A percentile compares a stretch with the other conserved stretches of the same genome.
These are phyloP conservation scores for Laothoe populi DNA, from an alignment of 2,888 invertebrate species.

Conservation along the genomic window DNA sequence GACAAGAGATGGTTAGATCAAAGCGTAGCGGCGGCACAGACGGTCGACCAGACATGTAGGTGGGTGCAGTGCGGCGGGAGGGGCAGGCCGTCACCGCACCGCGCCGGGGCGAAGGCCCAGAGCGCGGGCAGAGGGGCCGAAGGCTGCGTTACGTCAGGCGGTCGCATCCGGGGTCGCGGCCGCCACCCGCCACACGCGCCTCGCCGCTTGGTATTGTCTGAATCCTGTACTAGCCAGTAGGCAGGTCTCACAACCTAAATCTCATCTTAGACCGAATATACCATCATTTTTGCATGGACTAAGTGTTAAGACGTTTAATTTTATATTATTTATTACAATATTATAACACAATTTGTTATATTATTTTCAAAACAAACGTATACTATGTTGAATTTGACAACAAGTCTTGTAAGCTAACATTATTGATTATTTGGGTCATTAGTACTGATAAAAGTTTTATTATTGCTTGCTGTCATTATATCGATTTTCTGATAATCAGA, in stretches of 20 bases:
- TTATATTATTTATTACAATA: not conserved
- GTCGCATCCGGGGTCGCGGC: conserved; percentile 82
- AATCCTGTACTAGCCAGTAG: conserved; percentile 31
- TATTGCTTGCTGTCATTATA: too few species aligned
- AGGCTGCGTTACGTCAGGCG: conserved; percentile 78
- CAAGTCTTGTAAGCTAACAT: too few species aligned
- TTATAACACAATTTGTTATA: not conserved
- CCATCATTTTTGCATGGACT: not conserved
- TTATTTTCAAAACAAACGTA: not conserved
- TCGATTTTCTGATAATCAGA: too few species aligned
- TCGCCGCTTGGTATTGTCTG: conserved; percentile 49
- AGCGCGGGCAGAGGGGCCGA: conserved; percentile 48
- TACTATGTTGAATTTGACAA: not conserved
- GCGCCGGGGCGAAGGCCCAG: conserved; percentile 39
- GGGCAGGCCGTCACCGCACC: conserved; percentile 39
- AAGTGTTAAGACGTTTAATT: not conserved
- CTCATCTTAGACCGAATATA: not conserved
- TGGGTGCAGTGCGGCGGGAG: conserved; percentile 47
- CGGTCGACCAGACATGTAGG: conserved; percentile 71
- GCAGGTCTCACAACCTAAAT: not conserved
- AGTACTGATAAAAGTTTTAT: too few species aligned
- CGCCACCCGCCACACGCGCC: conserved; percentile 76
- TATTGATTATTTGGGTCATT: too few species aligned
- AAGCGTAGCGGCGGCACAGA: conserved; percentile 55
- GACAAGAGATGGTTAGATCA: conserved; percentile 38